Conservation (phyloP, 1,140 invertebrate species). For the Lineus longissimus region DNA sequence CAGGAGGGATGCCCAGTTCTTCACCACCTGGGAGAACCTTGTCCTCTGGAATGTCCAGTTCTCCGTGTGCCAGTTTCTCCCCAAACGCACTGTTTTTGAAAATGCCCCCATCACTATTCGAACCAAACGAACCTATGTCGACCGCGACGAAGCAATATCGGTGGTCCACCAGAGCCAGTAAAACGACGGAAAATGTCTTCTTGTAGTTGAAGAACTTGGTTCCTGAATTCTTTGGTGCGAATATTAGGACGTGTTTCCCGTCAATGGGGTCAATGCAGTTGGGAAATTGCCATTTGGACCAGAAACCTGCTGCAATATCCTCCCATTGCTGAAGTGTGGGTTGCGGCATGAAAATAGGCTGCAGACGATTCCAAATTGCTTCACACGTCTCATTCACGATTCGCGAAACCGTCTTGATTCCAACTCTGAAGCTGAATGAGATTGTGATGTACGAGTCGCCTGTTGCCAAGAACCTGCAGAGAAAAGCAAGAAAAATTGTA, state of each 20-base stretch:
- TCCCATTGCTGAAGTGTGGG: too few species aligned
- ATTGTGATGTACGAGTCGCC: too few species aligned
- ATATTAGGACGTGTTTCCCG: not conserved
- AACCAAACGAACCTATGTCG: slow-evolving; percentile 29
- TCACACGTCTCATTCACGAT: too few species aligned
- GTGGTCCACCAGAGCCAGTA: not conserved
- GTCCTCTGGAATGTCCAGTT: slow-evolving; percentile 15
- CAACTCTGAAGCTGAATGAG: too few species aligned
- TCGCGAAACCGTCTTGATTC: too few species aligned
- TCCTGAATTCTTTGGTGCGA: not conserved
- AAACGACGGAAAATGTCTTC: too few species aligned
- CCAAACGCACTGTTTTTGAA: slow-evolving; percentile 9
- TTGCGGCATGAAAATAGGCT: too few species aligned
- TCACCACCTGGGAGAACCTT: too few species aligned
- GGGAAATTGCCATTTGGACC: not conserved
- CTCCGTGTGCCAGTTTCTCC: not conserved
- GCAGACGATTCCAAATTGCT: too few species aligned
- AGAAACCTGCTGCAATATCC: not conserved
- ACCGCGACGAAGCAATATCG: not conserved
- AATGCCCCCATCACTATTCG: slow-evolving; percentile 35
- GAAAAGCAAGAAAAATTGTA: too few species aligned
- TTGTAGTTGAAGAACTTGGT: not conserved
- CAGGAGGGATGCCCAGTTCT: too few species aligned
- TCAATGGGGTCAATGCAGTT: not conserved
- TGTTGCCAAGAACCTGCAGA: too few species aligned